Conservation (phyloP, 2,888 invertebrate species). For the Norana najaformis region DNA sequence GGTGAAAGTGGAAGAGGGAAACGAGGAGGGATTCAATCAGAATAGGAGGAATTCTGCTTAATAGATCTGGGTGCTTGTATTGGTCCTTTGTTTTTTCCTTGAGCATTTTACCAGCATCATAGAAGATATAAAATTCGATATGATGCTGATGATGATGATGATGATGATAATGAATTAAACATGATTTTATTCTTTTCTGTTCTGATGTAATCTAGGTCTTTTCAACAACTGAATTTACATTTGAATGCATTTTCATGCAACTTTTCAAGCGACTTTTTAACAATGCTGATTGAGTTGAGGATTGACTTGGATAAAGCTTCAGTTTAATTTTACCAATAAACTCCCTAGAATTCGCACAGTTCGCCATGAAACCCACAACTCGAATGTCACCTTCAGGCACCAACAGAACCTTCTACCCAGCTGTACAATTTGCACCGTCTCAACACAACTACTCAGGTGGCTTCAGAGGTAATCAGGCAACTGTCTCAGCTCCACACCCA, state of each 20-base stretch:
- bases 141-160: neutral
- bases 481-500: neutral
- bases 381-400: neutral
- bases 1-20: neutral
- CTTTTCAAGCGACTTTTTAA: neutral
- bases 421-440: neutral
- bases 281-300: neutral
- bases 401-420: conserved; percentile 7
- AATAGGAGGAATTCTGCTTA: neutral
- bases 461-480: neutral
- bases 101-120: neutral
- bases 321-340: neutral
- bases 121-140: neutral
- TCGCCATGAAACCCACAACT: neutral
- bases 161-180: neutral
- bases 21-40: neutral
- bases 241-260: neutral
- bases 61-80: too few species aligned
- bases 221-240: neutral
- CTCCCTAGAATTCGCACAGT: neutral
- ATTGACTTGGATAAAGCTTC: neutral
- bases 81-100: too few species aligned
- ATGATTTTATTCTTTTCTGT: too few species aligned
- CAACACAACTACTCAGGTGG: neutral
- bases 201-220: neutral